Conservation (phyloP, 92 coral and sea anemone genomes). For the Palythoa caribaeorum region DNA sequence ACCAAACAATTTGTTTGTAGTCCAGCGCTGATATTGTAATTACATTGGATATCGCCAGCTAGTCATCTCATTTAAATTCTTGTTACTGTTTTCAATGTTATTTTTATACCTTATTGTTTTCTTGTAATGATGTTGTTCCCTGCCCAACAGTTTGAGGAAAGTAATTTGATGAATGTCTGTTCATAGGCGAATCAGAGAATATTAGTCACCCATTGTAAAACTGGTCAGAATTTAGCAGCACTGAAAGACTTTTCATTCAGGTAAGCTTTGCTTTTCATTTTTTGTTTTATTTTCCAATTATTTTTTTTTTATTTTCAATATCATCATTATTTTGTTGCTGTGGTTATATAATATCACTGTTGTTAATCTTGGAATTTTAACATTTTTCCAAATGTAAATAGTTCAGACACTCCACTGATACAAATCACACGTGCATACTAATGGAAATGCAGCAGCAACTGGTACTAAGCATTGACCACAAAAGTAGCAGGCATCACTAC, state of each 20-base stretch:
- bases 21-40: no score
- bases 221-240: slow-evolving; percentile 92
- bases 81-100: no score
- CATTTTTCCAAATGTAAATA: neutral
- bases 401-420: no score
- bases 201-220: slow-evolving; percentile 89
- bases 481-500: no score
- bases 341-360: no score
- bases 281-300: neutral
- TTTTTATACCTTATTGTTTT: neutral
- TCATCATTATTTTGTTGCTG: neutral
- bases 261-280: slow-evolving; percentile 55
- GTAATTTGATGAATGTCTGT: neutral
- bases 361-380: no score
- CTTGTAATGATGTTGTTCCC: neutral
- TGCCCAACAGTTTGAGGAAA: neutral
- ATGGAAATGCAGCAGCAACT: no score
- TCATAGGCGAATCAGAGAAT: slow-evolving; percentile 89
- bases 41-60: no score
- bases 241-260: slow-evolving; percentile 88
- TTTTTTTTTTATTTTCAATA: neutral
- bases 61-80: no score
- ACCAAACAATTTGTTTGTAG: no score
- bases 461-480: no score
- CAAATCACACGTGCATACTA: no score